Percentiles rank a stretch among this genome's conserved stretches.
These are phyloP conservation scores for Sinodicranocentrus sp. DNA, from an alignment of 2,888 invertebrate species.

Conservation along the genomic window DNA sequence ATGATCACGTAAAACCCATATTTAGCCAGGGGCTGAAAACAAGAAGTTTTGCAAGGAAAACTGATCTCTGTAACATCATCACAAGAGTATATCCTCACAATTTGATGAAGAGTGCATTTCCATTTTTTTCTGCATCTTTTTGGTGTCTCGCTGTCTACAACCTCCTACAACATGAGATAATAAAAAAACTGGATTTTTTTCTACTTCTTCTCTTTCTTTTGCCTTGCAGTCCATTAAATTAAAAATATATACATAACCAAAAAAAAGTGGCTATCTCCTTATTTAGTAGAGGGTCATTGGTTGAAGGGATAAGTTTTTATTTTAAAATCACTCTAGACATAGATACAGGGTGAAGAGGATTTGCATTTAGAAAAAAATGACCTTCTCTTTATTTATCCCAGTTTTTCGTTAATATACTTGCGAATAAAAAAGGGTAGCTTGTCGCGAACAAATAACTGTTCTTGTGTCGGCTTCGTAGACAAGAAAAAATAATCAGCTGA, in stretches of 20 bases:
- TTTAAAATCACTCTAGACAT: too few relatives aligned
- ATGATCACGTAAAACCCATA: conserved; percentile 13
- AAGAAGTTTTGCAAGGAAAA: conserved; percentile 12
- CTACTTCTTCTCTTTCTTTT: neutral
- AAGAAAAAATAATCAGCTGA: conserved; percentile 16
- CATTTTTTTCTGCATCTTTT: neutral
- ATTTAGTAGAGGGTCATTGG: too few relatives aligned
- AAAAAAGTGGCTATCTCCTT: neutral
- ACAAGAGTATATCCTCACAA: neutral
- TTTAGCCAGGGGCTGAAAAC: conserved; percentile 9
- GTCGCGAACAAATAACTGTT: conserved; percentile 33
- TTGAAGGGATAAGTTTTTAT: too few relatives aligned
- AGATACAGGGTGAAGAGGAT: too few relatives aligned
- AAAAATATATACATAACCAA: neutral
- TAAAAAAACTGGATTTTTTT: neutral
- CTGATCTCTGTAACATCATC: conserved; percentile 28
- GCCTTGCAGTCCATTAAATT: too few relatives aligned
- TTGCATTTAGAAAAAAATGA: too few relatives aligned
- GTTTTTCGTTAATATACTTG: too few relatives aligned
- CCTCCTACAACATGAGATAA: conserved; percentile 20
- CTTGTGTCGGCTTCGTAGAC: conserved; percentile 3
- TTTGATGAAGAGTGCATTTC: too few relatives aligned
- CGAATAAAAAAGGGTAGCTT: too few relatives aligned
- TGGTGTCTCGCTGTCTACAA: conserved; percentile 12
- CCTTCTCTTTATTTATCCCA: too few relatives aligned